A percentile compares a stretch with the other conserved stretches of the same genome.
Conservation (phyloP, 1,140 invertebrate genomes). For the Calosoma granatense region DNA sequence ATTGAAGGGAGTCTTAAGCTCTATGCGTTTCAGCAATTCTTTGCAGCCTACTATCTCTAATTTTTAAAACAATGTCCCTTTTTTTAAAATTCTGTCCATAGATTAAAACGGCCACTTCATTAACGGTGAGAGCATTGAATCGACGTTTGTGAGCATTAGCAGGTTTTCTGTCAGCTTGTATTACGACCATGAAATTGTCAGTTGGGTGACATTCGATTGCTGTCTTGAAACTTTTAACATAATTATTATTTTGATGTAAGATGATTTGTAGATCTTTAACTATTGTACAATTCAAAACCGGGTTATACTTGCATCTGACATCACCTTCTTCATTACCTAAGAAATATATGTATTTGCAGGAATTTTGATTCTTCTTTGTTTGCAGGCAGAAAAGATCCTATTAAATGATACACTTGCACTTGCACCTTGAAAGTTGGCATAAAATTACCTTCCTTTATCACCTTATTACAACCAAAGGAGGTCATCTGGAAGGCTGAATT, state of each 20-base stretch:
- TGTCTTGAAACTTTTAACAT: slow-evolving; percentile 24
- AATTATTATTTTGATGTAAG: slow-evolving; percentile 21
- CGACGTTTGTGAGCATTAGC: slow-evolving; percentile 20
- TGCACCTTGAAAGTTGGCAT: slow-evolving; percentile 17
- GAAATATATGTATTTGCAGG: slow-evolving; percentile 18
- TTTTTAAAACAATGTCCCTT: slow-evolving; percentile 25
- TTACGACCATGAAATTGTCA: slow-evolving; percentile 12
- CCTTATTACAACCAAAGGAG: slow-evolving; percentile 21
- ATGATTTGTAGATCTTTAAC: slow-evolving; percentile 19
- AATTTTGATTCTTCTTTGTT: slow-evolving; percentile 11
- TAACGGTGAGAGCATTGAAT: slow-evolving; percentile 23
- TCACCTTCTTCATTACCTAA: slow-evolving; percentile 10
- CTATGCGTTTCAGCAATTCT: slow-evolving; percentile 30
- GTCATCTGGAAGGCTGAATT: slow-evolving; percentile 23
- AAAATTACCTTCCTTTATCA: slow-evolving; percentile 17
- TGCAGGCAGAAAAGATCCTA: slow-evolving; percentile 13
- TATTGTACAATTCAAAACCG: slow-evolving; percentile 15
- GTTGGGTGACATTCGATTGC: slow-evolving; percentile 20
- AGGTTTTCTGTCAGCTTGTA: slow-evolving; percentile 19
- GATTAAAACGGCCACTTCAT: slow-evolving; percentile 26
- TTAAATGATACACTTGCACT: slow-evolving; percentile 14
- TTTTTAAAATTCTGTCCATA: slow-evolving; percentile 18
- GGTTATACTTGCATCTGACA: slow-evolving; percentile 5
- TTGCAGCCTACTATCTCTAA: slow-evolving; percentile 16
- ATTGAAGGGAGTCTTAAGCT: slow-evolving; percentile 35